phyloP scores from a whole-genome alignment of 2,888 invertebrate genomes.

The Nephrotoma appendiculata region DNA sequence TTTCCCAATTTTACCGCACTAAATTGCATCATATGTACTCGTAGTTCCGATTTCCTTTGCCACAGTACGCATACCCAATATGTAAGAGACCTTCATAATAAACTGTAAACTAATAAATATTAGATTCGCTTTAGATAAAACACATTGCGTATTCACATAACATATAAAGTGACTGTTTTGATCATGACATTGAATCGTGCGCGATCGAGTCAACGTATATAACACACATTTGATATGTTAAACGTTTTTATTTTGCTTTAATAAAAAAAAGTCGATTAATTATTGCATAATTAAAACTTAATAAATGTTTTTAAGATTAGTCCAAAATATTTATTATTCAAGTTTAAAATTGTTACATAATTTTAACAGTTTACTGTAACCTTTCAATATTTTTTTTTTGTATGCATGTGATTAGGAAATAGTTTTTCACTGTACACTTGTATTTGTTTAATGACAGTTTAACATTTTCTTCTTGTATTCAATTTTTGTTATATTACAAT shows the following conservation, averaged over 20 bases:
- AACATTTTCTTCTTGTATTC: background rate
- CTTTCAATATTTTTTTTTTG: background rate
- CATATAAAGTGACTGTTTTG: background rate
- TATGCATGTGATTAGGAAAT: background rate
- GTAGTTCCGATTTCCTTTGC: background rate
- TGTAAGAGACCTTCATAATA: background rate
- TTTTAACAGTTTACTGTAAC: background rate
- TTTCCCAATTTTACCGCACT: background rate
- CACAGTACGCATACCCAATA: background rate
- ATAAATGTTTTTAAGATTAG: background rate
- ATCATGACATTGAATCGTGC: background rate
- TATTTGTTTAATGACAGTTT: background rate
- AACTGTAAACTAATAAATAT: background rate
- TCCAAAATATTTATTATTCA: background rate
- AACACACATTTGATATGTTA: background rate
- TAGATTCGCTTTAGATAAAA: background rate
- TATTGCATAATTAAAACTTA: background rate
- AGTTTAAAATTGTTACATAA: background rate
- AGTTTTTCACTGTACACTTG: background rate
- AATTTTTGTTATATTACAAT: background rate
- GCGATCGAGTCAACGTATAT: background rate
- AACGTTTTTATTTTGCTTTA: background rate
- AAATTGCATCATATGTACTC: background rate
- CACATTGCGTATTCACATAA: background rate
- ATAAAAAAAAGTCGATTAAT: background rate